Evolutionary conservation across 2,888 invertebrate species (phyloP), one percentile per base, ranked within the genome.

Genomic region (Clanis bilineata): DNA sequence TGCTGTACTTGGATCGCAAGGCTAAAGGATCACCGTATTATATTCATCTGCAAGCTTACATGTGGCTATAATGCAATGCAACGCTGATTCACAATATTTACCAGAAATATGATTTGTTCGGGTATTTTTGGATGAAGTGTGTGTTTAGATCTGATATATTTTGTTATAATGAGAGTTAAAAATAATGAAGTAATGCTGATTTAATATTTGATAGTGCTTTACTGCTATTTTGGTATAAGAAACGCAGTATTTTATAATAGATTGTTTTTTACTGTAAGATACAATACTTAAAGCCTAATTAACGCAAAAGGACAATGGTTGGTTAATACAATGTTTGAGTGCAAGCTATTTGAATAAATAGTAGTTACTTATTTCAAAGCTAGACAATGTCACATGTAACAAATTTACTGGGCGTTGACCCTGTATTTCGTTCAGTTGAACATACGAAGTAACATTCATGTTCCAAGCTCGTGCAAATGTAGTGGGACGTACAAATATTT

Each of bases 1-100:
- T 28, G n/a, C 15, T 21, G 25, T 28, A 36, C n/a, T 64, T 51
- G 57, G 56, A 71, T 74, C 76, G 61, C 75, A 70, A 76, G 73
- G 73, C 65, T 67, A 62, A 54, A 51, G 60, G 43, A 64, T 70
- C 70, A 71, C 69, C 68, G 68, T 66, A 72, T 72, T 67, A 63
- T 66, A 72, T 71, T 73, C 75, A 66, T 64, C 61, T 67, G 68
- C 38, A 57, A n/a, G n/a, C n/a, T n/a, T 39, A 38, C 56, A 65
- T 18, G 18, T 18, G 36, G 12, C 36, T 36, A 36, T 36, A 36
- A 36, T 36, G 18, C 41, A 18, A 9, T n/a, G n/a, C n/a, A n/a
- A 65, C 62, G 62, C 44, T 58, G 4, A 47, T 21, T 23, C 58
- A 47, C 6, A 22, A 18, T 41, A 32, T 22, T n/a, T 21, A 57